These are phyloP conservation scores for Holacanthus passer DNA, from an alignment of 2,113 vertebrate genomes.

Conservation along the genomic window DNA sequence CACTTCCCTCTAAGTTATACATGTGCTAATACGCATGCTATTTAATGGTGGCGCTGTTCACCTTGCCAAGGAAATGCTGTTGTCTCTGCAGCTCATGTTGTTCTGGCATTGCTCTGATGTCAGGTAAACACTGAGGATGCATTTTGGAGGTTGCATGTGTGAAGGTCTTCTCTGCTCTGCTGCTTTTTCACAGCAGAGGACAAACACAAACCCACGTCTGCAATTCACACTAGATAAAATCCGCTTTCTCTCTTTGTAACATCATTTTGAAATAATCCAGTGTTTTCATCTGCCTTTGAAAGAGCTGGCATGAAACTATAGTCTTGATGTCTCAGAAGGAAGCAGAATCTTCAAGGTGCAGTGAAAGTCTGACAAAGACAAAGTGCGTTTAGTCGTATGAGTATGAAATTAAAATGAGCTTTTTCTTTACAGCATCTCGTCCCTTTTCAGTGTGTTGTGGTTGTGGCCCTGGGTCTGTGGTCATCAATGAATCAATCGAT, in stretches of 20 bases:
- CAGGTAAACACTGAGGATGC: conserved; percentile 39
- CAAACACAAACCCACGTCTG: conserved; percentile 21
- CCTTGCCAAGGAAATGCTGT: conserved; percentile 34
- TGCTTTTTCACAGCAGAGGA: conserved; percentile 29
- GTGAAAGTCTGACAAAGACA: conserved; percentile 17
- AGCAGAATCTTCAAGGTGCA: background rate
- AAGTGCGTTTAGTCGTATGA: conserved; percentile 1
- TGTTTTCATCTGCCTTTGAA: background rate
- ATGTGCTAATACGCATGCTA: background rate
- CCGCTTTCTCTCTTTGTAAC: background rate
- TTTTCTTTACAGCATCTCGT: conserved; percentile 15
- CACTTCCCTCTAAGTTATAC: conserved; percentile 28
- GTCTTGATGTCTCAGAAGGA: background rate
- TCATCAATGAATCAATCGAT: conserved; percentile 22
- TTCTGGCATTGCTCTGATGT: conserved; percentile 53
- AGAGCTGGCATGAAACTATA: background rate
- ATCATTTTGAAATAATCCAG: background rate
- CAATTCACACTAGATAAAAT: background rate
- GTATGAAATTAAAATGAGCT: conserved; percentile 13
- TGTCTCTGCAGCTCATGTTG: conserved; percentile 31
- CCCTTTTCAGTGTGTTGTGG: conserved; percentile 2
- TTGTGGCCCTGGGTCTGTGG: conserved; percentile 10
- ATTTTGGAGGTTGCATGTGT: conserved; percentile 19
- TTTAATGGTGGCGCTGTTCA: conserved; percentile 30
- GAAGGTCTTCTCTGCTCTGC: conserved; percentile 42